phyloP scores from a whole-genome alignment of 2,888 invertebrate genomes.

The Nomada goodeniana region DNA sequence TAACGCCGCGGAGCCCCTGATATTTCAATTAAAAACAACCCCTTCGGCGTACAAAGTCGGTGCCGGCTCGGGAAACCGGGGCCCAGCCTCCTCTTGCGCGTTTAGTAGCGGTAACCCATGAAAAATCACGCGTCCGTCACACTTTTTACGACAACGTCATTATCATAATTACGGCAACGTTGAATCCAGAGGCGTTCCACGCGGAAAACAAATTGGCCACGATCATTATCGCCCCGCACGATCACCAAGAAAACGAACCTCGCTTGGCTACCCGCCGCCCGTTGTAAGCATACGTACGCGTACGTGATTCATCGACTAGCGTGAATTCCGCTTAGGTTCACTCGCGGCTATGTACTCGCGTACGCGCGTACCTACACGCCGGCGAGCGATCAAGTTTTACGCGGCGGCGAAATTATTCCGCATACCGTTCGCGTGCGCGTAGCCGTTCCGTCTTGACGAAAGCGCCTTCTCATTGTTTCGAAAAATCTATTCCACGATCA shows the following conservation, averaged over 20 bases:
- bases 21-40: constrained; percentile 49
- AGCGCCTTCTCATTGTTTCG: background rate
- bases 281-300: constrained; percentile 4
- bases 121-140: constrained; percentile 23
- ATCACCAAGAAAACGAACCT: constrained; percentile 56
- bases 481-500: background rate
- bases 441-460: background rate
- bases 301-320: constrained; percentile 4
- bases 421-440: background rate
- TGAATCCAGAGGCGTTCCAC: constrained; percentile 70
- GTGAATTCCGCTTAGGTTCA: constrained; percentile 29
- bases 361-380: background rate
- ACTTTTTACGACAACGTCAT: constrained; percentile 54
- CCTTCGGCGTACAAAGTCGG: background rate
- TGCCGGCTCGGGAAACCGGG: constrained; percentile 19
- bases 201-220: constrained; percentile 78
- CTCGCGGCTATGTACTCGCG: background rate
- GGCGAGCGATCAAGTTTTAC: constrained; percentile 40
- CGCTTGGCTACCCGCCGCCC: constrained; percentile 10
- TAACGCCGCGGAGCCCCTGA: constrained; percentile 36
- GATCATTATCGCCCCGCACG: constrained; percentile 75
- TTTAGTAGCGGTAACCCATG: constrained; percentile 12
- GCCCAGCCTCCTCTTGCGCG: background rate
- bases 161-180: constrained; percentile 69
- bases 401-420: constrained; percentile 28